Base-by-base conservation (phyloP, 2,113 vertebrate genomes). In the Theristicus caerulescens region DNA sequence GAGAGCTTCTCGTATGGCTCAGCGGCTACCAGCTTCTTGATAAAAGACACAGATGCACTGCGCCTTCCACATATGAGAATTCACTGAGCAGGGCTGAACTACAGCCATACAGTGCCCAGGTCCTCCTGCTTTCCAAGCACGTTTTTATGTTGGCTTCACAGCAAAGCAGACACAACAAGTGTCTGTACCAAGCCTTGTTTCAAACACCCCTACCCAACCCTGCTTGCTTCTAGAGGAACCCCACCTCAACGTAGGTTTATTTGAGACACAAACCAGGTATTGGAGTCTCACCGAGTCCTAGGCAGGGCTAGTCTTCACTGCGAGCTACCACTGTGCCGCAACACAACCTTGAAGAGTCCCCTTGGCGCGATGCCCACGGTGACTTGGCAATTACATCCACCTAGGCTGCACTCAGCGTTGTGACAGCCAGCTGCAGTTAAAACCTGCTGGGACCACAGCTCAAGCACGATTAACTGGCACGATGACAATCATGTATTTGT, bases 391-490 rank as follows among this genome's bases (percentile, higher is more conserved):
- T 79, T 32, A 1, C 52, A 61, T 70, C 76, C 81, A 93, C 86
- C 86, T 91, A 82, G 91, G 94, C 93, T 95, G 29, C 4, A 3
- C 31, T 88, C 52, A 82, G 78, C 8, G 0, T 51, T 73, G 58
- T 96, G 81, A 83, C 95, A 96, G 95, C 95, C 94, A 95, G 42
- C 91, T 94, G 84, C 86, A 93, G 86, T 91, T 76, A 86, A 96
- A 95, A 87, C 66, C 93, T 95, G 91, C 91, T 90, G 95, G 83
- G 92, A 93, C 91, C 70, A 65, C 2, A 24, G 84, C 89, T 91
- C 93, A 46, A 82, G 78, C 81, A 58, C 8, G 22, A 77, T 87
- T 80, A 94, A 80, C 77, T 95, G 92, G 91, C 93, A 84, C 2
- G 0, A 27, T 65, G 86, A 91, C 93, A 94, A 6, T 79, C 57